phyloP scores from a whole-genome alignment of 2,888 invertebrate species.

The Papilio demoleus region DNA sequence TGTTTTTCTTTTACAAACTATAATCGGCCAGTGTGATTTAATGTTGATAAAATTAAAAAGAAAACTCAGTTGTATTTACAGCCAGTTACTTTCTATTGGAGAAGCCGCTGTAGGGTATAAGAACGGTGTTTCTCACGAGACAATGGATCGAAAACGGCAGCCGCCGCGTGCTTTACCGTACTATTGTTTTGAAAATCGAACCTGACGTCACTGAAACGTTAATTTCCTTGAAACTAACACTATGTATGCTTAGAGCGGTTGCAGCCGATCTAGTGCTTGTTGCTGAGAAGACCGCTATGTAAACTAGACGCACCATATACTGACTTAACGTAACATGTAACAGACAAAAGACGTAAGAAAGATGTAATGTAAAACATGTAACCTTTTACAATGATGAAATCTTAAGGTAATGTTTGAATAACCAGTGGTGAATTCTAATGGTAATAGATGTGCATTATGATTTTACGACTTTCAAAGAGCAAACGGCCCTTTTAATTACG shows the following conservation, averaged over 20 bases:
- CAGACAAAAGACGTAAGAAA: neutral
- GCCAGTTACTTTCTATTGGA: slow-evolving; percentile 76
- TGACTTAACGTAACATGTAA: neutral
- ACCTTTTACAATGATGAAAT: neutral
- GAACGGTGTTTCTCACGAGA: slow-evolving; percentile 70
- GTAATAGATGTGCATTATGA: slow-evolving; percentile 47
- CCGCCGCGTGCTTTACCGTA: slow-evolving; percentile 67
- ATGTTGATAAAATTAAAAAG: neutral
- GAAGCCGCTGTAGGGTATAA: slow-evolving; percentile 64
- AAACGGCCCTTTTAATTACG: slow-evolving; percentile 35
- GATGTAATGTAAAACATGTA: neutral
- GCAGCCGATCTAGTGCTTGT: slow-evolving; percentile 11
- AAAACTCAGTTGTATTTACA: slow-evolving; percentile 1
- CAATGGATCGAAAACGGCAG: slow-evolving; percentile 65
- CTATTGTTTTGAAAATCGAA: slow-evolving; percentile 72
- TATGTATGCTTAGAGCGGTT: slow-evolving; percentile 31
- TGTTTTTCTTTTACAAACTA: slow-evolving; percentile 52
- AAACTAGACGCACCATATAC: slow-evolving; percentile 17
- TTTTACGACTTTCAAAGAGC: slow-evolving; percentile 46
- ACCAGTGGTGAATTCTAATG: slow-evolving; percentile 6
- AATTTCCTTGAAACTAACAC: slow-evolving; percentile 63
- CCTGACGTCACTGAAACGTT: slow-evolving; percentile 69
- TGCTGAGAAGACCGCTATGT: slow-evolving; percentile 17
- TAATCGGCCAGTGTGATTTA: slow-evolving; percentile 43
- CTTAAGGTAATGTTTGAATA: neutral